A percentile compares a stretch with the other conserved stretches of the same genome.
Evolutionary conservation across 2,797 vertebrate genomes (phyloP).

Genomic region (Chelonia mydas): DNA sequence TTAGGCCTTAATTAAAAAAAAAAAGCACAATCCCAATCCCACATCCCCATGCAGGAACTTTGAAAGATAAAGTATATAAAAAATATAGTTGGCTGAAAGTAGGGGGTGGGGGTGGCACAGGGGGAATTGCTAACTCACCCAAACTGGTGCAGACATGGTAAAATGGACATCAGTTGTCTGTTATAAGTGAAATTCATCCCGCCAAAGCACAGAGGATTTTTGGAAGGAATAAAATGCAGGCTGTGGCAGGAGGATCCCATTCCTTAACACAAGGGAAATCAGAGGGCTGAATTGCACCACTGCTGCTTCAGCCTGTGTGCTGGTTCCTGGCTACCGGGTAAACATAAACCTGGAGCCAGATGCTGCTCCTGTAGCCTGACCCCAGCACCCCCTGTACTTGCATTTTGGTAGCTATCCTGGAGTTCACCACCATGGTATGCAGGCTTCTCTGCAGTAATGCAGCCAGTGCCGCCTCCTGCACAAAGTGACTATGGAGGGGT

Average conservation of each 20-base stretch:
- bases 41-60: not conserved
- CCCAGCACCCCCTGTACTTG: not conserved
- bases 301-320: not conserved
- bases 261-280: not conserved
- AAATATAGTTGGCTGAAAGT: not conserved
- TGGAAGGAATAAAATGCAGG: not conserved
- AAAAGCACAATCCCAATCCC: too few relatives aligned
- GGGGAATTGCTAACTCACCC: not conserved
- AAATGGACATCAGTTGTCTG: not conserved
- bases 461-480: not conserved
- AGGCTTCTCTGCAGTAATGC: constrained; percentile 17
- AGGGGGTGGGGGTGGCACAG: not conserved
- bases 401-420: not conserved
- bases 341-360: not conserved
- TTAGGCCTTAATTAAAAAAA: too few relatives aligned
- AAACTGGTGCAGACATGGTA: not conserved
- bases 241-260: not conserved
- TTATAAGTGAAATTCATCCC: not conserved
- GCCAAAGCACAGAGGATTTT: not conserved
- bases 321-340: not conserved
- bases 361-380: not conserved
- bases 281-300: not conserved
- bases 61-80: not conserved
- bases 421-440: not conserved
- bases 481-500: not conserved